These are phyloP conservation scores for Dipodomys ordii DNA, from an alignment of 2,113 vertebrate species.

Conservation along the genomic window DNA sequence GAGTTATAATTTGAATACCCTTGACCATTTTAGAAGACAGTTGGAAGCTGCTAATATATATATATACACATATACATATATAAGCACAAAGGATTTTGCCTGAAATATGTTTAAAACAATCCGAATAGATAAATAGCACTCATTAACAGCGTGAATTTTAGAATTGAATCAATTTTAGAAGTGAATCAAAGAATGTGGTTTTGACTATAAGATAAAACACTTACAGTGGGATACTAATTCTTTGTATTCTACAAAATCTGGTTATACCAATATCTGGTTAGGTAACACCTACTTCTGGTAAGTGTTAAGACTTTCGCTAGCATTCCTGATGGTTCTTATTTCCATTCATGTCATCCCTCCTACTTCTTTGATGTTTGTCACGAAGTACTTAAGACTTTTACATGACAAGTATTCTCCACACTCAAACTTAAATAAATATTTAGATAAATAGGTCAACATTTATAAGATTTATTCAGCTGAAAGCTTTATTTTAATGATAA, in stretches of 20 bases:
- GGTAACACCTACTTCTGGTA: not conserved
- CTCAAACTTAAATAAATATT: not conserved
- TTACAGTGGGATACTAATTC: not conserved
- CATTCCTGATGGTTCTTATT: not conserved
- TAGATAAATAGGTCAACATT: not conserved
- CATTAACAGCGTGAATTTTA: constrained; percentile 4
- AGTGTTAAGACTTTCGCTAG: not conserved
- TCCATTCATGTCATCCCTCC: not conserved
- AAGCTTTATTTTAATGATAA: constrained; percentile 46
- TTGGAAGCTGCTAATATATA: not conserved
- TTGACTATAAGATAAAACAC: not conserved
- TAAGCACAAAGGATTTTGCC: not conserved
- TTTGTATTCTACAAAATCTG: not conserved
- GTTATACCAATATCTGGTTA: not conserved
- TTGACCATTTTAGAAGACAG: not conserved
- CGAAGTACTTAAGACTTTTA: not conserved
- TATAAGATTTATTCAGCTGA: not conserved
- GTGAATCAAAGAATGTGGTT: constrained; percentile 8
- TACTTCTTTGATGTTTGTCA: not conserved
- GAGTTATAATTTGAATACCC: not conserved
- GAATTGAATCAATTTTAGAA: constrained; percentile 43
- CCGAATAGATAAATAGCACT: not conserved
- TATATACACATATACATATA: not conserved
- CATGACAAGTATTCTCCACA: not conserved
- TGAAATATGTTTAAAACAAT: not conserved